phyloP scores from a whole-genome alignment of 2,888 invertebrate genomes.

The Eupithecia centaureata region DNA sequence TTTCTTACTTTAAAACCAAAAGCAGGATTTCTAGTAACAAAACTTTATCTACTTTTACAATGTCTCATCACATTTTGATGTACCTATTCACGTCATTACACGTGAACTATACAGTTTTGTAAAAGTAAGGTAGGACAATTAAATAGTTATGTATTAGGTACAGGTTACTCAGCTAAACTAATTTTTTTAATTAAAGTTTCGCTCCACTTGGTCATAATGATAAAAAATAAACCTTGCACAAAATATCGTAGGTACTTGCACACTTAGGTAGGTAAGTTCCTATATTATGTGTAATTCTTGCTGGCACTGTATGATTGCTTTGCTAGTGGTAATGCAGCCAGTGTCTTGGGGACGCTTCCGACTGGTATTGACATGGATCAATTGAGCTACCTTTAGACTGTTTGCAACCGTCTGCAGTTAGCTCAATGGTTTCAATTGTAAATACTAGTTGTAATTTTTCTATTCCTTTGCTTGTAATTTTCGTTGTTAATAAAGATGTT shows the following conservation, averaged over 20 bases:
- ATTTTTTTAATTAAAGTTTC: not conserved
- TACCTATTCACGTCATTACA: not conserved
- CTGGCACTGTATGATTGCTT: not conserved
- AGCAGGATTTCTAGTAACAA: not conserved
- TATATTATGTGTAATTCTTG: not conserved
- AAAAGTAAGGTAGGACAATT: not conserved
- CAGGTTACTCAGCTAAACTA: not conserved
- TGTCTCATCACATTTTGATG: not conserved
- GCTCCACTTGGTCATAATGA: conserved; percentile 8
- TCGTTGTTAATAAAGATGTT: too few relatives aligned
- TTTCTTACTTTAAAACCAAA: not conserved
- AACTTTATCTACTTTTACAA: not conserved
- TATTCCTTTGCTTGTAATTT: too few relatives aligned
- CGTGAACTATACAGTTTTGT: not conserved
- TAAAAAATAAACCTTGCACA: too few relatives aligned
- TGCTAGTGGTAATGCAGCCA: too few relatives aligned
- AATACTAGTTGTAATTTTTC: too few relatives aligned
- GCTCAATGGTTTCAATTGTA: too few relatives aligned
- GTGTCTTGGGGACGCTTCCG: too few relatives aligned
- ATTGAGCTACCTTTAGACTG: too few relatives aligned
- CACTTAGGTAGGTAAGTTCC: too few relatives aligned
- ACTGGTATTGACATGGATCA: too few relatives aligned
- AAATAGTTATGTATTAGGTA: not conserved
- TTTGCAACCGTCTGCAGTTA: too few relatives aligned
- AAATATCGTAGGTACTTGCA: too few relatives aligned